phyloP scores from a whole-genome alignment of 1,140 invertebrate species.

The Antheraea mylitta region DNA sequence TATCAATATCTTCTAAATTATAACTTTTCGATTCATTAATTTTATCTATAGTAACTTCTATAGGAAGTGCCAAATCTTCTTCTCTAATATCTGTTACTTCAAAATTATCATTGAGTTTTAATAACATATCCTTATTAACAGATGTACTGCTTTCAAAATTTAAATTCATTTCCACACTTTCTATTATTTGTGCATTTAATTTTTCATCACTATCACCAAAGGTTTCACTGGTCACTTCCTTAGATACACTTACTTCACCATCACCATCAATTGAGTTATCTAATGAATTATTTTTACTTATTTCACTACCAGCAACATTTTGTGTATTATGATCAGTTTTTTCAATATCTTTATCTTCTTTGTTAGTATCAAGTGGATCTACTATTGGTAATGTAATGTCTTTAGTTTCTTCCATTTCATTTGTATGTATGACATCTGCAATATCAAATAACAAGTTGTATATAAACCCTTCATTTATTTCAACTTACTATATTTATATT shows the following conservation, averaged over 20 bases:
- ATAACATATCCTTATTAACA: neutral
- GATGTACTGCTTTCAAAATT: neutral
- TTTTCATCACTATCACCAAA: conserved; percentile 11
- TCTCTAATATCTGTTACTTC: neutral
- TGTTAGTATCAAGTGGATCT: neutral
- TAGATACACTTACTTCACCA: neutral
- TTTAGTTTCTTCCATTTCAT: neutral
- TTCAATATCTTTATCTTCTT: neutral
- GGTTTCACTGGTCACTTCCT: neutral
- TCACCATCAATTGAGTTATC: neutral
- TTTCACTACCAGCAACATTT: neutral
- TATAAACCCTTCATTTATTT: too few species aligned
- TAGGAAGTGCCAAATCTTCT: neutral
- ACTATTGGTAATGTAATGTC: neutral
- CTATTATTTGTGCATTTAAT: conserved; percentile 18
- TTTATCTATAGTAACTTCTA: conserved; percentile 31
- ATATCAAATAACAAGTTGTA: neutral
- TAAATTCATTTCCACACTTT: conserved; percentile 7
- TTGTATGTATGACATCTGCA: neutral
- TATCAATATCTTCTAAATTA: neutral
- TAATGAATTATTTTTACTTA: neutral
- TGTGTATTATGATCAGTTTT: neutral
- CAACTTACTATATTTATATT: too few species aligned
- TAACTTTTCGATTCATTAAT: conserved; percentile 12
- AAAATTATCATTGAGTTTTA: neutral